phyloP scores from a whole-genome alignment of 1,140 invertebrate species.

The Homarus americanus region DNA sequence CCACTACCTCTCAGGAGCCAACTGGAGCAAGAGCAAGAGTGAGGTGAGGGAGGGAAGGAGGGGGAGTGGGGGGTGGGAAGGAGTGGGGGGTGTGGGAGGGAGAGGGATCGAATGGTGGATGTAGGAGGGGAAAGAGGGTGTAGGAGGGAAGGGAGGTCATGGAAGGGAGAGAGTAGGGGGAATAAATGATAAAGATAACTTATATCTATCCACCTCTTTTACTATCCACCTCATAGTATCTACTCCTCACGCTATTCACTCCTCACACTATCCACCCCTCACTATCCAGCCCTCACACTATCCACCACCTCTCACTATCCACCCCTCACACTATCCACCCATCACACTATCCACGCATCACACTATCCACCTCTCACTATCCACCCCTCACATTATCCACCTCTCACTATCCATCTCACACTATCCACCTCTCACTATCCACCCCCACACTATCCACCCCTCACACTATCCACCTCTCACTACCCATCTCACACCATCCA shows the following conservation, averaged over 20 bases:
- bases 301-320: too few relatives aligned
- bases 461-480: background rate
- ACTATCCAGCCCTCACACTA: background rate
- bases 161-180: background rate
- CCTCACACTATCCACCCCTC: background rate
- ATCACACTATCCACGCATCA: too few relatives aligned
- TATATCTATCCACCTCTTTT: too few relatives aligned
- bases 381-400: background rate
- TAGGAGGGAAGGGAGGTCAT: background rate
- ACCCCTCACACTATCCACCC: background rate
- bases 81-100: background rate
- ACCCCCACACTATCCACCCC: background rate
- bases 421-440: background rate
- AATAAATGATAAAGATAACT: too few relatives aligned
- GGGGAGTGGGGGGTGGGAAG: background rate
- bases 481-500: background rate
- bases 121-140: background rate
- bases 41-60: conserved; percentile 74
- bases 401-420: background rate
- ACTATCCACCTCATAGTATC: background rate
- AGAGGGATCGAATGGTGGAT: background rate
- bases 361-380: too few relatives aligned
- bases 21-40: conserved; percentile 76
- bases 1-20: conserved; percentile 82
- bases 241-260: background rate